A percentile compares a stretch with the other conserved stretches of the same genome.
These are phyloP conservation scores for Drosophila ambigua DNA, from an alignment of 1,140 invertebrate species.

Conservation along the genomic window DNA sequence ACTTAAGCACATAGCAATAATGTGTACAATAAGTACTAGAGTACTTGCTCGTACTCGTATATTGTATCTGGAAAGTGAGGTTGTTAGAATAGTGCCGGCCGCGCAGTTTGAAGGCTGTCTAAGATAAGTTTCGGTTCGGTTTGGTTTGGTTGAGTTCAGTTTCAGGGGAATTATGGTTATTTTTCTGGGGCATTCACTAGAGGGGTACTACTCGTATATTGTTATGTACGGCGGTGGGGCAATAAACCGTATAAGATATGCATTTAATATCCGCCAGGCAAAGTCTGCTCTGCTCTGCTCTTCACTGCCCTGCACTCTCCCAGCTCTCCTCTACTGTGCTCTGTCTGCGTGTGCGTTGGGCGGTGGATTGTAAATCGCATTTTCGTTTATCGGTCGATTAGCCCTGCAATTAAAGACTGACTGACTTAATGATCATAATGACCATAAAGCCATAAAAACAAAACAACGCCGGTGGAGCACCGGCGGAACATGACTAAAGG, in stretches of 20 bases:
- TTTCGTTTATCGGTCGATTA: conserved; percentile 61
- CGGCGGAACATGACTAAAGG: background rate
- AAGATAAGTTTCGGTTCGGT: too few species aligned
- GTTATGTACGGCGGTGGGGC: conserved; percentile 20
- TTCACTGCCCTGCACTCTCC: too few species aligned
- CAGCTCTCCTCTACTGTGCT: too few species aligned
- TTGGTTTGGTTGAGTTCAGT: too few species aligned
- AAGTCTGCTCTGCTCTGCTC: conserved; percentile 4
- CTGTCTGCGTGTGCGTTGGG: background rate
- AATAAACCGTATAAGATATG: conserved; percentile 43
- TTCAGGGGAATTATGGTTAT: too few species aligned
- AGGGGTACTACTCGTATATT: background rate
- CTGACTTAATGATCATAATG: conserved; percentile 46
- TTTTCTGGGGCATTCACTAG: too few species aligned
- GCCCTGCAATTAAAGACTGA: conserved; percentile 40
- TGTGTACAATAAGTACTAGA: too few species aligned
- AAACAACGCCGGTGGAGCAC: background rate
- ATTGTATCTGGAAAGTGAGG: too few species aligned
- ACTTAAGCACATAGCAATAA: too few species aligned
- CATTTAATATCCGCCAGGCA: conserved; percentile 34
- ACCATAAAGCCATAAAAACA: conserved; percentile 52
- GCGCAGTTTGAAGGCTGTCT: too few species aligned
- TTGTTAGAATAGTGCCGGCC: too few species aligned
- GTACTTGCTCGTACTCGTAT: too few species aligned
- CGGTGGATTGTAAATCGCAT: conserved; percentile 43